These are phyloP conservation scores for Willowsia nigromaculata DNA, from an alignment of 2,888 invertebrate species.

Conservation along the genomic window DNA sequence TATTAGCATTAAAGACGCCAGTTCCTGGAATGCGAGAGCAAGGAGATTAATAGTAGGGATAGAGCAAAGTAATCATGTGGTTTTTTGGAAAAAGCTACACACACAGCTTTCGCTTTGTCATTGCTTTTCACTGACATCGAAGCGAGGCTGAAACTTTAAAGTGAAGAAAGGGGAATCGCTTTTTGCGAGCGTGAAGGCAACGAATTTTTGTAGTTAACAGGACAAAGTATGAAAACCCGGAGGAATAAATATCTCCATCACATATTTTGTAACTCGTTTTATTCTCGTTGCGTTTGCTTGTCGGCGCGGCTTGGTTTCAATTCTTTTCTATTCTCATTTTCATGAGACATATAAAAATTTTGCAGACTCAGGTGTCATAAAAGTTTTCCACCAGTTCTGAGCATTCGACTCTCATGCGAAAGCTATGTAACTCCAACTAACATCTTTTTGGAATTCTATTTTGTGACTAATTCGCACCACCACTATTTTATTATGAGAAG, in stretches of 20 bases:
- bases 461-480: conserved; percentile 63
- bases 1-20: conserved; percentile 62
- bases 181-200: background rate
- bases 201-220: conserved; percentile 12
- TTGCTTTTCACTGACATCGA: background rate
- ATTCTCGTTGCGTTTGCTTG: conserved; percentile 3
- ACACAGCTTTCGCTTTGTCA: background rate
- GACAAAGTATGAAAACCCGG: background rate
- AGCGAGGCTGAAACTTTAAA: background rate
- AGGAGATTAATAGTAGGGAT: conserved; percentile 50
- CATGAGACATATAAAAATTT: conserved; percentile 50
- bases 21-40: conserved; percentile 8
- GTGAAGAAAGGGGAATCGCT: background rate
- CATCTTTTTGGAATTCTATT: conserved; percentile 44
- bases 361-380: conserved; percentile 65
- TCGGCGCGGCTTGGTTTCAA: background rate
- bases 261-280: conserved; percentile 28
- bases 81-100: background rate
- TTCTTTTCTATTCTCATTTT: conserved; percentile 38
- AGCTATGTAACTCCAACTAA: background rate
- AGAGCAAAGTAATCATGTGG: conserved; percentile 25
- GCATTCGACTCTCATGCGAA: background rate
- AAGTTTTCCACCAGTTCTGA: conserved; percentile 47
- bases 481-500: conserved; percentile 39
- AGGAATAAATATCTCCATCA: conserved; percentile 36